Evolutionary conservation across 2,888 invertebrate genomes (phyloP), one percentile per base, ranked within the genome.

Genomic region (Melanchra persicariae): DNA sequence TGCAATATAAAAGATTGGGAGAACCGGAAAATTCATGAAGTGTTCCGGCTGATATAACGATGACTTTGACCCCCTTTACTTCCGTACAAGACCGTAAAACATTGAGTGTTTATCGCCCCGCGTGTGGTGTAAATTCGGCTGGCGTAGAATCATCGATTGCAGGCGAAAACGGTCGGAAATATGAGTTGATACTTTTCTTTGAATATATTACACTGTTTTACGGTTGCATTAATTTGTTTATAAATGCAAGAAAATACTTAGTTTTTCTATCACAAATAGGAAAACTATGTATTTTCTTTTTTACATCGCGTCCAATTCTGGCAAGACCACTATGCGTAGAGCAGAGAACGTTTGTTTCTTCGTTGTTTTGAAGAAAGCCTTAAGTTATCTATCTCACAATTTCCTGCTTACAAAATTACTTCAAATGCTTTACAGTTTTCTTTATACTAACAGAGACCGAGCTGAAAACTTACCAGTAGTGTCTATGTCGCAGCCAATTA

Each of bases 41-140:
- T 65, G 81, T 78, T 78, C 61, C 77, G 81, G 76, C 62, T 81
- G 65, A 70, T 81, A 76, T 70, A 81, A 81, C 62, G 77, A 70
- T 70, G 81, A 81, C 77, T 81, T 77, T 78, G 81, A 78, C 81
- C 81, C 40, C 49, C 26, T 78, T 70, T 58, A 55, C 51, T 75
- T 62, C 77, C 61, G 58, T 65, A 59, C 34, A 59, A 70, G 58
- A 81, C 64, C 61, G 70, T 81, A 81, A 81, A 78, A 70, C 77
- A 69, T 57, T 26, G 66, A 79, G 80, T 60, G 68, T 74, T 68
- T 76, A 81, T 81, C 45, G 70, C 49, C 10, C 43, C 58, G 45
- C 58, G 37, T 69, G 61, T 76, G 58, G 64, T 54, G 61, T 75
- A 65, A 65, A 70, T 81, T 81, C 26, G 26, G 22, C 30, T 61